These are phyloP conservation scores for Micronycteris hirsuta DNA, from an alignment of 2,113 vertebrate genomes.

Conservation along the genomic window DNA sequence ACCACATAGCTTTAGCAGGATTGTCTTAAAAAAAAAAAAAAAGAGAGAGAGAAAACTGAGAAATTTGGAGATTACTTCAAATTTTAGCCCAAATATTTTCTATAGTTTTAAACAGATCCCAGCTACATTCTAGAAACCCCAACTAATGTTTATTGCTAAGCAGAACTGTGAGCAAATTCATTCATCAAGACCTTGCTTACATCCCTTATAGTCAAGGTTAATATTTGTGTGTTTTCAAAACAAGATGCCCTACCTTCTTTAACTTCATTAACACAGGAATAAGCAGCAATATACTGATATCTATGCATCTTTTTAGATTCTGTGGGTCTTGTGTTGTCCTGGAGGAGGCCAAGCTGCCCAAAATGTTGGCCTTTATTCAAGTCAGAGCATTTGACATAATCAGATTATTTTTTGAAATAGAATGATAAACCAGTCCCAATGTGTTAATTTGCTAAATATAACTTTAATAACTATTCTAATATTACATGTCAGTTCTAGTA, in stretches of 20 bases:
- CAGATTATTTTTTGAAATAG: background rate
- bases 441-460: background rate
- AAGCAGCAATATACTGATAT: background rate
- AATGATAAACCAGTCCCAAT: background rate
- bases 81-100: slow-evolving; percentile 1
- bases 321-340: background rate
- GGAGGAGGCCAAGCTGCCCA: background rate
- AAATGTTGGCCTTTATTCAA: slow-evolving; percentile 6
- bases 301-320: background rate
- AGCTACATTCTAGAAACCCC: background rate
- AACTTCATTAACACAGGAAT: background rate
- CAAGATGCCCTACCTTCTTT: background rate
- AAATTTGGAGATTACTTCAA: background rate
- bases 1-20: background rate
- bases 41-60: background rate
- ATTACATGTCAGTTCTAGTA: background rate
- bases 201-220: background rate
- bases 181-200: background rate
- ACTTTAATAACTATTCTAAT: background rate
- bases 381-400: background rate
- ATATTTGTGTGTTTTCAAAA: background rate
- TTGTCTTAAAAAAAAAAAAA: background rate
- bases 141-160: slow-evolving; percentile 2
- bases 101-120: background rate
- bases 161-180: background rate